Base-by-base conservation (phyloP, 92 coral and sea anemone species). In the Galaxea fascicularis region DNA sequence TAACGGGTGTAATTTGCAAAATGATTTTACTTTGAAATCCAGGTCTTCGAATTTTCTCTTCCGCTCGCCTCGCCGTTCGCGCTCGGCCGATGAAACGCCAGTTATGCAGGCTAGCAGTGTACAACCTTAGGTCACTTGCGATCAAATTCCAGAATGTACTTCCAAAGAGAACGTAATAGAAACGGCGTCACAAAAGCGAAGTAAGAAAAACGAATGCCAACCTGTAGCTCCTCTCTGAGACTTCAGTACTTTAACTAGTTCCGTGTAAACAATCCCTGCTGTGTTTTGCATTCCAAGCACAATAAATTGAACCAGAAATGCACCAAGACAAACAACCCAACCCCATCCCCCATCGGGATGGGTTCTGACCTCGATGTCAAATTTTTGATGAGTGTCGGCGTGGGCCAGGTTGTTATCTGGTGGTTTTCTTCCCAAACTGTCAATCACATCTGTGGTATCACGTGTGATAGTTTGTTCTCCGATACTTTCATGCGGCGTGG, bases 271-370 rank as follows among this genome's bases (percentile, higher is more conserved):
- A 67, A 94, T 94, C 44, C 98, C 98, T 9, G 95, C 94, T 26
- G 95, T 81, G 81, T 94, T 94, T 77, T 89, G 95, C 85, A 92
- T 93, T 22, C 98, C 98, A 10, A 94, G 93, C 79, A 74, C 92
- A 14, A 94, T 78, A 78, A 94, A 94, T 89, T 94, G 98, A 21
- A 92, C 90, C 77, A 94, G 91, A 83, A 94, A 94, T 35, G 98
- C 98, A 25, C 95, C 93, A 22, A 92, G 79, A 87, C 98, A 94
- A 21, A 92, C 98, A 4, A 92, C 92, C 95, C 93, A 94, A 10
- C 98, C 98, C 98, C 98, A 94, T 25, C 95, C 93, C n/a, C 95
- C 98, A 63, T 92, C 95, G 46, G 95, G 98, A 63, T 90, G 92
- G 15, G 92, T 85, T 65, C 83, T 77, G 77, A 81, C 90, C 39